A percentile compares a stretch with the other conserved stretches of the same genome.
Evolutionary conservation across 2,888 invertebrate species (phyloP).

Genomic region (Cerastis leucographa): DNA sequence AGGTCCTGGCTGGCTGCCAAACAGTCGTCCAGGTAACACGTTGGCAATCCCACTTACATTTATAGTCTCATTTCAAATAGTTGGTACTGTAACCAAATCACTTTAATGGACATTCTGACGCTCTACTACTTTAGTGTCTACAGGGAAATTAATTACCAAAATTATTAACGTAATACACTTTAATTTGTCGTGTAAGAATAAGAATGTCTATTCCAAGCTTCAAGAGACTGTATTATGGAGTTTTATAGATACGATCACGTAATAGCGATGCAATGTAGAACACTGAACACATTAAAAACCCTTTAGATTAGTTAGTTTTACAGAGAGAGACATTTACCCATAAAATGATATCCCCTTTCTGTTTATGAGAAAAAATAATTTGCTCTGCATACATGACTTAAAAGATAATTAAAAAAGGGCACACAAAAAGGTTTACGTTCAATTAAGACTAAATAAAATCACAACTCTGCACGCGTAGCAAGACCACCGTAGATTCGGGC

Average conservation of each 20-base stretch:
- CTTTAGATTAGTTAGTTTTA: background rate
- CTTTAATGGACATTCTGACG: conserved; percentile 44
- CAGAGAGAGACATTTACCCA: background rate
- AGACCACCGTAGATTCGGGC: no score
- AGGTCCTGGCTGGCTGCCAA: conserved; percentile 71
- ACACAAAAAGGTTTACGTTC: background rate
- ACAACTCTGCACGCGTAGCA: no score
- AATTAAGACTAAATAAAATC: background rate
- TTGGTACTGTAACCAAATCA: conserved; percentile 36
- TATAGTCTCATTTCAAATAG: conserved; percentile 64
- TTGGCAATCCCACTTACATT: conserved; percentile 64
- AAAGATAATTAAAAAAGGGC: background rate
- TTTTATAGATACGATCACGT: background rate
- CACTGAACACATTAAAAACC: background rate
- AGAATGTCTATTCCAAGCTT: background rate
- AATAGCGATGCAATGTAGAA: background rate
- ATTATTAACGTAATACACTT: conserved; percentile 3
- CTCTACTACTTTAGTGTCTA: conserved; percentile 16
- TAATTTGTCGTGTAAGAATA: background rate
- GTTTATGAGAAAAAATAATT: background rate
- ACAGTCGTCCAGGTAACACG: conserved; percentile 71
- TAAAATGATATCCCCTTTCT: background rate
- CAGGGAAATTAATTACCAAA: conserved; percentile 13
- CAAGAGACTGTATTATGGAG: background rate
- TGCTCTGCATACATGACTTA: background rate